These are phyloP conservation scores for Agrochola lota DNA, from an alignment of 2,888 invertebrate genomes.

Conservation along the genomic window DNA sequence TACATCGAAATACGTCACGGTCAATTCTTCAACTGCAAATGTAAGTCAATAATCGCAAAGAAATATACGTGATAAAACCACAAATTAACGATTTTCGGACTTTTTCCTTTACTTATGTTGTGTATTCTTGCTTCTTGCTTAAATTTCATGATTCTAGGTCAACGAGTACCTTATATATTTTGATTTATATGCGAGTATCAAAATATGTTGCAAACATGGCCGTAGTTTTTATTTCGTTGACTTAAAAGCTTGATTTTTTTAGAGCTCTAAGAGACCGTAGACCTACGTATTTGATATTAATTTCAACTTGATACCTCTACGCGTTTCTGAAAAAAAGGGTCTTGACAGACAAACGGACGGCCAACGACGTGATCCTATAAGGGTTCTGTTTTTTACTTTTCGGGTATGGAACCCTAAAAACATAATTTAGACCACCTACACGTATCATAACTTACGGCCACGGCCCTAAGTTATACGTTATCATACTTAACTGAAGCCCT, in stretches of 20 bases:
- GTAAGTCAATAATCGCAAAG: too few species aligned
- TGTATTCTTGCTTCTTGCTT: too few species aligned
- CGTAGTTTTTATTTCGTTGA: too few species aligned
- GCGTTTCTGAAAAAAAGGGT: neutral
- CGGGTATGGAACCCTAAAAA: neutral
- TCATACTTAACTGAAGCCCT: slow-evolving; percentile 19
- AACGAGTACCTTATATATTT: too few species aligned
- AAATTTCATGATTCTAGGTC: too few species aligned
- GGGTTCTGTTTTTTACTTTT: neutral
- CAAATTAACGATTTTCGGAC: too few species aligned
- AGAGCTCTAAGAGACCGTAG: neutral
- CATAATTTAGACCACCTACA: neutral
- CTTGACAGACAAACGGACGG: neutral
- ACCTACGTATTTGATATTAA: neutral
- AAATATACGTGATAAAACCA: too few species aligned
- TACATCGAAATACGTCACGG: neutral
- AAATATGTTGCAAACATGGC: too few species aligned
- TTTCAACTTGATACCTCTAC: neutral
- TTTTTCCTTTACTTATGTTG: too few species aligned
- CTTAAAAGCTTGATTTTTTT: too few species aligned
- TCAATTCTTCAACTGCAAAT: neutral
- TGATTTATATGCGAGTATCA: too few species aligned
- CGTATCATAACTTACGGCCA: slow-evolving; percentile 11
- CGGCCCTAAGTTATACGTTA: slow-evolving; percentile 9
- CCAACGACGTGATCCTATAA: neutral